Evolutionary conservation across 2,888 invertebrate genomes (phyloP).

Genomic region (Timandra comae): DNA sequence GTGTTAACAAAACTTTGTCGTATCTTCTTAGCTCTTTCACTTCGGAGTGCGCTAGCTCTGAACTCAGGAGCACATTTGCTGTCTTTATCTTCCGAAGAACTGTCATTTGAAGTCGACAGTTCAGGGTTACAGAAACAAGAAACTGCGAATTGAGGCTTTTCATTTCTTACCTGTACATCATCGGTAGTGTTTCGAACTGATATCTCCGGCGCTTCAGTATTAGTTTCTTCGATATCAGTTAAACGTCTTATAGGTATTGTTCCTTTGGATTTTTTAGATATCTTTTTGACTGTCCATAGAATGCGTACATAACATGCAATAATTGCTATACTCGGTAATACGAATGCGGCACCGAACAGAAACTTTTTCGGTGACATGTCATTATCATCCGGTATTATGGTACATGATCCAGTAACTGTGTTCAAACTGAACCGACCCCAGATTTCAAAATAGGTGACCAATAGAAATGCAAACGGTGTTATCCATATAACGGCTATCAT

Average conservation of each 20-base stretch:
- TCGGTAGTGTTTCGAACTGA: conserved; percentile 20
- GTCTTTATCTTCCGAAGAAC: conserved; percentile 39
- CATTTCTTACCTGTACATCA: conserved; percentile 14
- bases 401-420: conserved; percentile 84
- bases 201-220: conserved; percentile 29
- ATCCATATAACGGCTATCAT: conserved; percentile 87
- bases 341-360: conserved; percentile 88
- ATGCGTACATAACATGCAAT: conserved; percentile 90
- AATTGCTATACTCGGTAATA: conserved; percentile 89
- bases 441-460: conserved; percentile 83
- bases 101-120: conserved; percentile 33
- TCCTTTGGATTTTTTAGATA: conserved; percentile 78
- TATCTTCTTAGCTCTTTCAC: conserved; percentile 33
- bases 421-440: conserved; percentile 90
- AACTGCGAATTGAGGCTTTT: conserved; percentile 11
- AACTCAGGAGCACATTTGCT: conserved; percentile 38
- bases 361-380: conserved; percentile 85
- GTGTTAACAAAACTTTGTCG: conserved; percentile 46
- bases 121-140: conserved; percentile 39
- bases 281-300: conserved; percentile 84
- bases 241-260: conserved; percentile 30
- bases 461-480: conserved; percentile 80
- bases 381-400: conserved; percentile 81
- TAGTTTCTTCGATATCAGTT: conserved; percentile 47
- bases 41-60: conserved; percentile 28